These are phyloP conservation scores for Aptenodytes patagonicus DNA, from an alignment of 2,113 vertebrate genomes.

Conservation along the genomic window DNA sequence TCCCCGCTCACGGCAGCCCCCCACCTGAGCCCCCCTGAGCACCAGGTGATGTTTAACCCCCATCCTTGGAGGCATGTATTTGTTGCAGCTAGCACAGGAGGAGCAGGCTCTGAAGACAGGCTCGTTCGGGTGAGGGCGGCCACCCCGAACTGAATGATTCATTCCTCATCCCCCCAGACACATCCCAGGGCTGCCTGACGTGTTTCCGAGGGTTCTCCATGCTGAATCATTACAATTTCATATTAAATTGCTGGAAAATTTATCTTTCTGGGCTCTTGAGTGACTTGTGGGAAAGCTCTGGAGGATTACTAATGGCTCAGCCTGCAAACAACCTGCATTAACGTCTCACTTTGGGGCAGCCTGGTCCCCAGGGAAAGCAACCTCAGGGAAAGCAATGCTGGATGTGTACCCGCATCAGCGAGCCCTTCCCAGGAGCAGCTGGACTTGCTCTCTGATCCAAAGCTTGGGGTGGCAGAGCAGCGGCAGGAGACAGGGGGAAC, in stretches of 20 bases:
- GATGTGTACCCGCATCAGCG: fast-evolving
- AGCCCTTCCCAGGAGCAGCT: background rate
- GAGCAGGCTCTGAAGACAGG: background rate
- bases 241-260: background rate
- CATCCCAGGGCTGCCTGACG: background rate
- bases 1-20: background rate
- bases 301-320: background rate
- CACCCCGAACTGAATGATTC: background rate
- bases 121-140: background rate
- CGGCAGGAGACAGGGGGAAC: background rate
- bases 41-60: background rate
- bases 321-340: background rate
- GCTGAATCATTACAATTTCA: background rate
- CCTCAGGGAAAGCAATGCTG: background rate
- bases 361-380: background rate
- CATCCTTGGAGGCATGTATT: background rate
- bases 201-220: background rate
- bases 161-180: background rate
- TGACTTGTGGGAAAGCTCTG: background rate
- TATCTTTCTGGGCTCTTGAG: background rate
- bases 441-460: background rate
- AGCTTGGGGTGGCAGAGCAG: background rate
- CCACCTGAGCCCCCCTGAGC: background rate
- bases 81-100: background rate
- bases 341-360: background rate